Evolutionary conservation across 2,113 vertebrate genomes (phyloP).

Genomic region (Tyto alba): DNA sequence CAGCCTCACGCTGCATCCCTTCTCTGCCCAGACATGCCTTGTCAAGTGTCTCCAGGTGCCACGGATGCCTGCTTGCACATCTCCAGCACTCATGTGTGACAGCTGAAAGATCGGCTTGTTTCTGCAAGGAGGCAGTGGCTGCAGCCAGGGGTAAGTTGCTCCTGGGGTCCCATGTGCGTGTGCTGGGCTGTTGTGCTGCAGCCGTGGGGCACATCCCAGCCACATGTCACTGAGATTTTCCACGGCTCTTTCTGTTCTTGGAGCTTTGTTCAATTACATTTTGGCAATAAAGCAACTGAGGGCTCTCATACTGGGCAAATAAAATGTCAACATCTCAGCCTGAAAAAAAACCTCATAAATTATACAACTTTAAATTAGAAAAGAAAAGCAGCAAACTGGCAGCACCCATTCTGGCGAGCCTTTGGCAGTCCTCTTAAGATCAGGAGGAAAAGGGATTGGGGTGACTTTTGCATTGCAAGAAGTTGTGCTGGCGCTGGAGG

Average conservation of each 20-base stretch:
- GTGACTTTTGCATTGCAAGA: background rate
- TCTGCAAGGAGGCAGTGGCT: background rate
- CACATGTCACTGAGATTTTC: background rate
- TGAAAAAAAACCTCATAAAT: background rate
- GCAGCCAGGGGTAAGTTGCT: background rate
- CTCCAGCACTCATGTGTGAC: background rate
- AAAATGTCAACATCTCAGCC: background rate
- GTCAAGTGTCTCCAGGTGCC: background rate
- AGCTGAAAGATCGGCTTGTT: background rate
- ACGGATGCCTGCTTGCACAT: background rate
- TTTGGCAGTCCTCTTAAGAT: background rate
- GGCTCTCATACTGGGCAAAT: background rate
- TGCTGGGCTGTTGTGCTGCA: background rate
- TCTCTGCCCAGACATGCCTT: background rate
- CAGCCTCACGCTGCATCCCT: background rate
- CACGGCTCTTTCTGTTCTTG: background rate
- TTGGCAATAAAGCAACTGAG: background rate
- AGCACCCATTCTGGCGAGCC: background rate
- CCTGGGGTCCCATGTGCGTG: background rate
- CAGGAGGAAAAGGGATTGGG: background rate
- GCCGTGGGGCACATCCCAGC: background rate
- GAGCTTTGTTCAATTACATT: background rate
- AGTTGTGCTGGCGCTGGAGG: background rate
- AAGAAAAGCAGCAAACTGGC: background rate
- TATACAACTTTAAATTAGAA: background rate